phyloP scores from a whole-genome alignment of 2,888 invertebrate species.

The Spodoptera littoralis region DNA sequence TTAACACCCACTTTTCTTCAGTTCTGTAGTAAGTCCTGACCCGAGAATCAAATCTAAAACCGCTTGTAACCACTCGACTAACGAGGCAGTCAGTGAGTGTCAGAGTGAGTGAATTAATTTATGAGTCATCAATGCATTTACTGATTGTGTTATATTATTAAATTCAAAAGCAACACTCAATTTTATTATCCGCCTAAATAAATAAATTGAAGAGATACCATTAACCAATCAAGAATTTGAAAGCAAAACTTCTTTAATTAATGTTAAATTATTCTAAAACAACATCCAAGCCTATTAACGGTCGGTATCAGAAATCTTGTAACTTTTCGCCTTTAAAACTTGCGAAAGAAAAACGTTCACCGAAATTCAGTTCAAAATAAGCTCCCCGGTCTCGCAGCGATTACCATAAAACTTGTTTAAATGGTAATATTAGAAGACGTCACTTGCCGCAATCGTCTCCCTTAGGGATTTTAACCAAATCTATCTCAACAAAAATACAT shows the following conservation, averaged over 20 bases:
- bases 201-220: slow-evolving; percentile 62
- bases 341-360: slow-evolving; percentile 80
- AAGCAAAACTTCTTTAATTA: slow-evolving; percentile 77
- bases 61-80: too few species aligned
- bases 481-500: slow-evolving; percentile 64
- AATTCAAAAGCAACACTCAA: slow-evolving; percentile 20
- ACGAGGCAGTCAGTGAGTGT: too few species aligned
- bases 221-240: slow-evolving; percentile 65
- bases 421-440: slow-evolving; percentile 88
- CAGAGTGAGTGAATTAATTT: too few species aligned
- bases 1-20: too few species aligned
- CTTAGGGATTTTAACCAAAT: slow-evolving; percentile 71
- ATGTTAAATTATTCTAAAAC: slow-evolving; percentile 78
- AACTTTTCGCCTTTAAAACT: slow-evolving; percentile 82
- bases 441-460: slow-evolving; percentile 79
- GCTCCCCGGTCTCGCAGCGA: slow-evolving; percentile 78
- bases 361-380: slow-evolving; percentile 84
- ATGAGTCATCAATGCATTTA: too few species aligned
- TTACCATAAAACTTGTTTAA: slow-evolving; percentile 89
- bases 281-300: slow-evolving; percentile 82
- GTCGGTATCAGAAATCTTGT: slow-evolving; percentile 80
- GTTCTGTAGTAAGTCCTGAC: too few species aligned
- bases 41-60: too few species aligned
- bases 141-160: not conserved
- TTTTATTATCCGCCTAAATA: slow-evolving; percentile 44